A percentile compares a stretch with the other conserved stretches of the same genome.
phyloP scores from a whole-genome alignment of 2,797 vertebrate genomes.

The Psittacula derbiana region DNA sequence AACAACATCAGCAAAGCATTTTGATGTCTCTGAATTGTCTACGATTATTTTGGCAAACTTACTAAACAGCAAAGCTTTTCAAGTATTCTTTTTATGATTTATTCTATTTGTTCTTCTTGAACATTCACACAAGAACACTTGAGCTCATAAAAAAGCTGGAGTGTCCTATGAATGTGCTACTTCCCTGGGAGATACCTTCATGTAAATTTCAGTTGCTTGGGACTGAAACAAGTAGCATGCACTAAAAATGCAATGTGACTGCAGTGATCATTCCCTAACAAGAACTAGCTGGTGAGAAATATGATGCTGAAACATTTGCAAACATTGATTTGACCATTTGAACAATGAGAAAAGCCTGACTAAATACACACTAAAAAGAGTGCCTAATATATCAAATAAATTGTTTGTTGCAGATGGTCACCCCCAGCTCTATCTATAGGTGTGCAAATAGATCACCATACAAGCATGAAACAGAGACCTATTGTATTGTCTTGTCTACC shows the following conservation, averaged over 20 bases:
- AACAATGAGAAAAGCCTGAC: constrained; percentile 3
- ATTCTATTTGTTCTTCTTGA: not conserved
- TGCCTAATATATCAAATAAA: constrained; percentile 23
- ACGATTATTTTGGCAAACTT: not conserved
- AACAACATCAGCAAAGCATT: not conserved
- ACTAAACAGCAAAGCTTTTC: not conserved
- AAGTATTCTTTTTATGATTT: not conserved
- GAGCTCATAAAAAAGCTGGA: not conserved
- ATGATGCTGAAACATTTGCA: not conserved
- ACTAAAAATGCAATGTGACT: not conserved
- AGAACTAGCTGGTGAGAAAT: not conserved
- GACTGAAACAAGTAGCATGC: not conserved
- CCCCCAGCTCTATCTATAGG: not conserved
- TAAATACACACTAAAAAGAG: constrained; percentile 7
- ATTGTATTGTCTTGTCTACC: not conserved
- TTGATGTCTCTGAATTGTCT: not conserved
- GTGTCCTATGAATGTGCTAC: not conserved
- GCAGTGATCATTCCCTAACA: not conserved
- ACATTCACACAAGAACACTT: not conserved
- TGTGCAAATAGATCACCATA: not conserved
- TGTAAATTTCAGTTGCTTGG: not conserved
- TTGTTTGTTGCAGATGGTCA: not conserved
- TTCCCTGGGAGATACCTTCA: not conserved
- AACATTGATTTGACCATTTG: not conserved
- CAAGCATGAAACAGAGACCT: not conserved